phyloP scores from a whole-genome alignment of 2,888 invertebrate species.

The Hirtodrosophila trivittata region DNA sequence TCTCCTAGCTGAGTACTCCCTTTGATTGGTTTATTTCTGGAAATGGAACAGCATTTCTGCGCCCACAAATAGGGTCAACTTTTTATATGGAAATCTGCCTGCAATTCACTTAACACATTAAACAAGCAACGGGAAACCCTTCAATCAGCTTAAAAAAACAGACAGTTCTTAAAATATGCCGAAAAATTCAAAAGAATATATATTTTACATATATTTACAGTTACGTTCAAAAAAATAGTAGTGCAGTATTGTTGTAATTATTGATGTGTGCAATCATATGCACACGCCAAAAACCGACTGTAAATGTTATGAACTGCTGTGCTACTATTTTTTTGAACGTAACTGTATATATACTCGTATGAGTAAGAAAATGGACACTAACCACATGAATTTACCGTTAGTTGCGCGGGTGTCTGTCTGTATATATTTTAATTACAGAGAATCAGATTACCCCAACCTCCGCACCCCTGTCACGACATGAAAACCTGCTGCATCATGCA shows the following conservation, averaged over 20 bases:
- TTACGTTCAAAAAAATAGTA: too few species aligned
- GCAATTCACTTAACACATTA: constrained; percentile 45
- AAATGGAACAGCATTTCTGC: constrained; percentile 15
- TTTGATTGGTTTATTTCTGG: constrained; percentile 55
- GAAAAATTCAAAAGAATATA: not conserved
- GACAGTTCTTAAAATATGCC: constrained; percentile 6
- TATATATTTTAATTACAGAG: constrained; percentile 41
- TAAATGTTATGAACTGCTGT: too few species aligned
- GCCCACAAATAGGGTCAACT: not conserved
- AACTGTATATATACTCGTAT: too few species aligned
- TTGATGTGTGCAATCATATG: too few species aligned
- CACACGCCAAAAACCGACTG: too few species aligned
- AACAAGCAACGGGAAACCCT: constrained; percentile 12
- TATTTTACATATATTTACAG: too few species aligned
- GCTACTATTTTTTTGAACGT: too few species aligned
- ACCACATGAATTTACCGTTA: too few species aligned
- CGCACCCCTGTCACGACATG: not conserved
- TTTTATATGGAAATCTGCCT: constrained; percentile 11
- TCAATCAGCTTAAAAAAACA: constrained; percentile 65
- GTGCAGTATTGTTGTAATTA: too few species aligned
- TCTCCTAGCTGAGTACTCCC: too few species aligned
- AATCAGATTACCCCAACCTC: constrained; percentile 10
- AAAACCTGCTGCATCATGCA: constrained; percentile 31
- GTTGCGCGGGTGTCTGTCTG: constrained; percentile 8
- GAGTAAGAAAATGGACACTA: too few species aligned